Percentiles rank a stretch among this genome's conserved stretches.
Conservation (phyloP, 1,140 invertebrate species). For the Drosophila insularis region DNA sequence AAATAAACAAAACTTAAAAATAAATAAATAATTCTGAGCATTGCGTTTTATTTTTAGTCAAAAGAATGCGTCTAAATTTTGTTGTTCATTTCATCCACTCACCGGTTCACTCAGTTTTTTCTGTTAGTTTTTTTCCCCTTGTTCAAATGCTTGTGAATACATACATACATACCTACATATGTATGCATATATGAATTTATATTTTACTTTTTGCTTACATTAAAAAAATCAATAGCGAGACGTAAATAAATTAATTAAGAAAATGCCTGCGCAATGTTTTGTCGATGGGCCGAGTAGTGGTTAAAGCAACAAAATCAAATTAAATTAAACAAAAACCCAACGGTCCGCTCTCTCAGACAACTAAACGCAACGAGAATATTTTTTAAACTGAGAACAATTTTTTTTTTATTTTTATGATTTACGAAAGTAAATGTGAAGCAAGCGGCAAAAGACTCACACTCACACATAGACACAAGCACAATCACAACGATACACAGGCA, state of each 20-base stretch:
- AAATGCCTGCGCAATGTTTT: conserved; percentile 46
- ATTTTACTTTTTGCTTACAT: conserved; percentile 50
- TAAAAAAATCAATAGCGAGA: conserved; percentile 55
- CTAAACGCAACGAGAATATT: conserved; percentile 50
- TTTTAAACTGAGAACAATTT: conserved; percentile 57
- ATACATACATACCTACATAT: neutral
- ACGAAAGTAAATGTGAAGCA: conserved; percentile 35
- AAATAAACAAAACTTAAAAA: conserved; percentile 45
- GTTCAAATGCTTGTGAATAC: neutral
- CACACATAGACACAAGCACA: conserved; percentile 25
- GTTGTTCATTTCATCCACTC: conserved; percentile 4
- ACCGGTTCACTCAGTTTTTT: conserved; percentile 48
- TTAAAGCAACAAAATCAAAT: conserved; percentile 12
- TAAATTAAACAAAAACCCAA: conserved; percentile 40
- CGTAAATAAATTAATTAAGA: conserved; percentile 66
- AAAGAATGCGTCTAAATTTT: conserved; percentile 14
- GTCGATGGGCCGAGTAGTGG: conserved; percentile 3
- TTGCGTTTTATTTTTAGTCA: conserved; percentile 36
- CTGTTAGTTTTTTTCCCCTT: conserved; percentile 51
- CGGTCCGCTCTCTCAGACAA: conserved; percentile 38
- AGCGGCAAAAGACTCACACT: conserved; percentile 33
- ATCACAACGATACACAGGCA: conserved; percentile 26
- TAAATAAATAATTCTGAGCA: conserved; percentile 30
- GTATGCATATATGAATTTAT: conserved; percentile 30
- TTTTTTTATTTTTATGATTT: conserved; percentile 60